Evolutionary conservation across 2,113 vertebrate genomes (phyloP).

Genomic region (Oceanites oceanicus): DNA sequence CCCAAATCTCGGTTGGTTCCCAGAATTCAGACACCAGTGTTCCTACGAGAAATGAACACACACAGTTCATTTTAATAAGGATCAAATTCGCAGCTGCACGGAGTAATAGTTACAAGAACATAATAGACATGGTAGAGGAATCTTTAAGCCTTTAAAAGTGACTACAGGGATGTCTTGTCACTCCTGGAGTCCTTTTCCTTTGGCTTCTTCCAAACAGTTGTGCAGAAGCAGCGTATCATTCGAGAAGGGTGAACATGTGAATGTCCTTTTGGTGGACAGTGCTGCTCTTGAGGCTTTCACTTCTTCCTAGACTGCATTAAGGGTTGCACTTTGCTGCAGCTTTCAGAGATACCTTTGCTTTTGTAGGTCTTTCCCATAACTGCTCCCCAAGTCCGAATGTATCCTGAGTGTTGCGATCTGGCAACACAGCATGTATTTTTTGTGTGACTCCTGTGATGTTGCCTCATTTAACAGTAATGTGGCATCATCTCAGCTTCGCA

Average conservation of each 20-base stretch:
- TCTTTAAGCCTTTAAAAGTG: neutral
- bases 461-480: neutral
- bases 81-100: neutral
- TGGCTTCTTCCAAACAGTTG: neutral
- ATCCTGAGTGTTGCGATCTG: neutral
- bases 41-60: conserved; percentile 54
- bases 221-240: neutral
- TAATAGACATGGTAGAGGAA: neutral
- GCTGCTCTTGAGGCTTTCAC: neutral
- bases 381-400: neutral
- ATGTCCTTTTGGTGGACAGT: neutral
- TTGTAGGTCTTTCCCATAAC: neutral
- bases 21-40: conserved; percentile 49
- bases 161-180: neutral
- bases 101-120: conserved; percentile 34
- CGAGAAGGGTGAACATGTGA: neutral
- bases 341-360: neutral
- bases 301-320: neutral
- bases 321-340: neutral
- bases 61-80: conserved; percentile 30
- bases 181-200: neutral
- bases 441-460: neutral
- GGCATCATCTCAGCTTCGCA: neutral
- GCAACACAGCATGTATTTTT: neutral
- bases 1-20: conserved; percentile 44